phyloP scores from a whole-genome alignment of 2,888 invertebrate genomes.

The Quadroppia sp. region DNA sequence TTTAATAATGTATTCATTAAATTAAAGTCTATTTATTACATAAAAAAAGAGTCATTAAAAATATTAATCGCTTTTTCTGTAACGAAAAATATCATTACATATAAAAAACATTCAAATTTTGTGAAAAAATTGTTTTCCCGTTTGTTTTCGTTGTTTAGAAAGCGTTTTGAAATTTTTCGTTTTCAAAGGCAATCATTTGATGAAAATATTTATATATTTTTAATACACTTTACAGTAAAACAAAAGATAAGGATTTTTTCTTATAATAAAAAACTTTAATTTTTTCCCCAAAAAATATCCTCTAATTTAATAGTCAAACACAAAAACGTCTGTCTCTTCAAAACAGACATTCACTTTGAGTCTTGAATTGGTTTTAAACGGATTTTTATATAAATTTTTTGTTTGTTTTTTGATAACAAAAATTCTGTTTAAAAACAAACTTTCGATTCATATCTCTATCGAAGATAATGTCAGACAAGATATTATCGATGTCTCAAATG shows the following conservation, averaged over 20 bases:
- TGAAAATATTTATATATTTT: slow-evolving; percentile 3
- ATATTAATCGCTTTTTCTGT: not conserved
- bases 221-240: not conserved
- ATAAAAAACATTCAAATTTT: not conserved
- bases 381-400: not conserved
- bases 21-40: too few relatives aligned
- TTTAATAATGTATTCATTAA: not conserved
- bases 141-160: not conserved
- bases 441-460: not conserved
- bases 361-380: not conserved
- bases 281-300: slow-evolving; percentile 12
- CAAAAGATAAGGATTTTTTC: not conserved
- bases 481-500: not conserved
- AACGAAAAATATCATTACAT: not conserved
- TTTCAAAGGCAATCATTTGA: too few relatives aligned
- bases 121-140: not conserved
- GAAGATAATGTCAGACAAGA: slow-evolving; percentile 11
- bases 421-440: not conserved
- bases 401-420: not conserved
- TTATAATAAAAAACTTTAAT: not conserved
- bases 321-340: not conserved
- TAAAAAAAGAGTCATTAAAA: not conserved
- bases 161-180: not conserved
- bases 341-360: not conserved
- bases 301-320: not conserved